Base-by-base conservation (phyloP, 64 coral and sea anemone genomes). In the Actinia equina region DNA sequence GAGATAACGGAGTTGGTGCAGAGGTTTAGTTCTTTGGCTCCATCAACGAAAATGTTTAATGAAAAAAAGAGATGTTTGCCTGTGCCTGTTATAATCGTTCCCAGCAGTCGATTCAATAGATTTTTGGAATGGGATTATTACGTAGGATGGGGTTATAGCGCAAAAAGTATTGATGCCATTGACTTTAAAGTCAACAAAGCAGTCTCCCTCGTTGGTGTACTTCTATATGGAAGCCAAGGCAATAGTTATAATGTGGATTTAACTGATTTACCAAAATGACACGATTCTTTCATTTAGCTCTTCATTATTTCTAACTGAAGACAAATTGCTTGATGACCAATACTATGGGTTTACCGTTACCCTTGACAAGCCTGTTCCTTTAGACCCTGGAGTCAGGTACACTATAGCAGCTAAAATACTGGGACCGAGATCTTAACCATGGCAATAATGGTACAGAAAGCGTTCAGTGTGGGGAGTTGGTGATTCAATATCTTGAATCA, bases 21-120 rank as follows among this genome's bases (percentile, higher is more conserved):
- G 43, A 79, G 43, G 77, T 88, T 88, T n/a, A 88, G 41, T 44
- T 77, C 70, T 88, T 25, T 88, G 11, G 59, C 52, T 54, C 15
- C 74, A 52, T 45, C 76, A 11, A 65, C 62, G n/a, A 65, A 65
- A 22, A 45, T 88, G 55, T 88, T 42, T 54, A 6, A 17, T 57
- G 6, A 17, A 9, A 37, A 59, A 79, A 77, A 23, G 42, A n/a
- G n/a, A n/a, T n/a, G n/a, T n/a, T n/a, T n/a, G n/a, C n/a, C n/a
- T n/a, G n/a, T n/a, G n/a, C n/a, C n/a, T n/a, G n/a, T n/a, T n/a
- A n/a, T n/a, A n/a, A n/a, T n/a, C 12, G 4, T 30, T 18, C 55
- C 7, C 1, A 46, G 45, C 0, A 43, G 71, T 15, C 71, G 86
- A 77, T 88, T 88, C 58, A 79, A 43, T 55, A n/a, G n/a, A n/a